Evolutionary conservation across 2,113 vertebrate species (phyloP), one percentile per base, ranked within the genome.

Genomic region (Panthera tigris): DNA sequence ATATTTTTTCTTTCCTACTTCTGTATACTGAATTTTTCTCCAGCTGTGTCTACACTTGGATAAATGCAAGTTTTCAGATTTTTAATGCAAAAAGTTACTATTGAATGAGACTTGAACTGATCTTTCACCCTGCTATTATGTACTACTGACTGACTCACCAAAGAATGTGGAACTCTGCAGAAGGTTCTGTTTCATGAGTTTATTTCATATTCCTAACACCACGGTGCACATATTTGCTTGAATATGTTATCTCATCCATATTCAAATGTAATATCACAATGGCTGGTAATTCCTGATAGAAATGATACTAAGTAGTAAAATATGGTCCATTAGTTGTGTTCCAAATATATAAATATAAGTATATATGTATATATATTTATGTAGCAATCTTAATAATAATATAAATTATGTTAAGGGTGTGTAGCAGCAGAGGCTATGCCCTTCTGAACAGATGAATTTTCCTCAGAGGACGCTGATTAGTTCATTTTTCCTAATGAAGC

Each of bases 401-500:
- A 98, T 98, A 98, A 98, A 99, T 99, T 97, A 98, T 96, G 97
- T 97, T 98, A 98, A 98, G 92, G 98, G 97, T 96, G 74, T 98
- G 91, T 97, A 98, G 92, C 97, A 97, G 92, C 97, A 98, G 97
- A 98, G 96, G 94, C 97, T 98, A 97, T 19, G 90, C 97, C 95
- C 92, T 98, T 94, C 98, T 98, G 96, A 98, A 97, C 91, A 98
- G 97, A 98, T 96, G 93, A 98, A 97, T 98, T 98, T 98, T 97
- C 97, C 97, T 98, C 95, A 94, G 98, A 98, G 97, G 95, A 97
- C 65, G 73, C 90, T 97, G 97, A 98, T 98, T 98, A 98, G 96
- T 98, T 98, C 97, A 98, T 98, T 98, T 98, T 98, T 98, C 96
- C 98, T 97, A 98, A 98, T 98, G 98, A 98, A 98, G 97, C 97